Evolutionary conservation across 2,888 invertebrate genomes (phyloP).

Genomic region (Drosophila koepferae): DNA sequence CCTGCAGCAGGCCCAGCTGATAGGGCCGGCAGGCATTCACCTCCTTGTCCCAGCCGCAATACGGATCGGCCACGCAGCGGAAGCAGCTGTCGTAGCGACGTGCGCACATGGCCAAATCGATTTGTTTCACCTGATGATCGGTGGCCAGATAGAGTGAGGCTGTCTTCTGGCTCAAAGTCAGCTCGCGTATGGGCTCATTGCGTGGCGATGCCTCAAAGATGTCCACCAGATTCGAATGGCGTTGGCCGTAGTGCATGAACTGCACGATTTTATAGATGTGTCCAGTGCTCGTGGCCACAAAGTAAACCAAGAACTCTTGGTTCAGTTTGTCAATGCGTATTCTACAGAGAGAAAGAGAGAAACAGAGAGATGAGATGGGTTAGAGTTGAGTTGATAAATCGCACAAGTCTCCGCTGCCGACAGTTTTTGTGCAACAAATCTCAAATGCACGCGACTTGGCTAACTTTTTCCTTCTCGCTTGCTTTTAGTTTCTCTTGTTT

Average conservation of each 20-base stretch:
- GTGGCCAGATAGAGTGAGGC: constrained; percentile 96
- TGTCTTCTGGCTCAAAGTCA: constrained; percentile 94
- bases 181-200: constrained; percentile 93
- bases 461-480: constrained; percentile 25
- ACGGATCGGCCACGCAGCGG: constrained; percentile 96
- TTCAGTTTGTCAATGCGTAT: constrained; percentile 85
- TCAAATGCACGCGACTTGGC: constrained; percentile 54
- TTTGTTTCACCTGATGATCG: constrained; percentile 94
- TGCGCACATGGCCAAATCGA: constrained; percentile 95
- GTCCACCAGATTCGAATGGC: constrained; percentile 94
- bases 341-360: constrained; percentile 56
- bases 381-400: constrained; percentile 32
- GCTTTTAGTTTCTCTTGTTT: not conserved
- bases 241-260: constrained; percentile 92
- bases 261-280: constrained; percentile 97
- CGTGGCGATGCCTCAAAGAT: constrained; percentile 94
- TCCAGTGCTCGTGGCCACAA: constrained; percentile 94
- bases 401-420: constrained; percentile 23
- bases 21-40: constrained; percentile 94
- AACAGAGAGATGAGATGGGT: not conserved
- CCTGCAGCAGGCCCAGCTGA: constrained; percentile 93
- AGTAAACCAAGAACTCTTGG: constrained; percentile 94
- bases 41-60: constrained; percentile 98
- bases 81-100: constrained; percentile 96
- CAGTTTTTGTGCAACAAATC: constrained; percentile 38